These are phyloP conservation scores for Scomber colias DNA, from an alignment of 2,113 vertebrate genomes.

Conservation along the genomic window DNA sequence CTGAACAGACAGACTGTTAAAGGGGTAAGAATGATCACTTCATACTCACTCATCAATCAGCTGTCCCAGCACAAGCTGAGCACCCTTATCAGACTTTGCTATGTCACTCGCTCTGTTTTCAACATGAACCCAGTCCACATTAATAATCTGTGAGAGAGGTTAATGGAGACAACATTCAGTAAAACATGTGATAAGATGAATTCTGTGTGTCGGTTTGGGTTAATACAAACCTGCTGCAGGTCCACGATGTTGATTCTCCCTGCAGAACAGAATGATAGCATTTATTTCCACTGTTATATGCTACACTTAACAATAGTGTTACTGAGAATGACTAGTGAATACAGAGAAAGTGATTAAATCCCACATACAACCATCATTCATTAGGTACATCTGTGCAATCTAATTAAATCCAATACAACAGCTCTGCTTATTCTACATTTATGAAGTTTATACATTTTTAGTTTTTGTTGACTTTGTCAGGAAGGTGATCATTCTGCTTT, in stretches of 20 bases:
- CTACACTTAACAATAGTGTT: too few species aligned
- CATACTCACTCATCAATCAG: constrained; percentile 94
- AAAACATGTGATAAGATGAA: neutral
- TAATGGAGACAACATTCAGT: neutral
- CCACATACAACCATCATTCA: neutral
- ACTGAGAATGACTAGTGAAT: too few species aligned
- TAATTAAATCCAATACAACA: too few species aligned
- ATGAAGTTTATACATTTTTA: too few species aligned
- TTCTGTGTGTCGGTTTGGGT: neutral
- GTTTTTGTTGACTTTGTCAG: too few species aligned
- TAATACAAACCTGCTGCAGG: constrained; percentile 92
- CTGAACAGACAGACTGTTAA: too few species aligned
- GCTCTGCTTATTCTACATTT: too few species aligned
- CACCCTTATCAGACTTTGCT: constrained; percentile 88
- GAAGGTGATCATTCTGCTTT: too few species aligned
- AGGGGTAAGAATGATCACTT: neutral
- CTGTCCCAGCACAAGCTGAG: constrained; percentile 93
- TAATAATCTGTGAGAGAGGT: constrained; percentile 86
- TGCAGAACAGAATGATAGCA: constrained; percentile 75
- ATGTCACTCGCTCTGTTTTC: constrained; percentile 93
- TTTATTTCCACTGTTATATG: constrained; percentile 1
- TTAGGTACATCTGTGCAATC: too few species aligned
- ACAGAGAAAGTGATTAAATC: too few species aligned
- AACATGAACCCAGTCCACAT: constrained; percentile 95
- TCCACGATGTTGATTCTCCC: constrained; percentile 97